These are phyloP conservation scores for Bradypodion ventrale DNA, from an alignment of 2,797 vertebrate species.

Conservation along the genomic window DNA sequence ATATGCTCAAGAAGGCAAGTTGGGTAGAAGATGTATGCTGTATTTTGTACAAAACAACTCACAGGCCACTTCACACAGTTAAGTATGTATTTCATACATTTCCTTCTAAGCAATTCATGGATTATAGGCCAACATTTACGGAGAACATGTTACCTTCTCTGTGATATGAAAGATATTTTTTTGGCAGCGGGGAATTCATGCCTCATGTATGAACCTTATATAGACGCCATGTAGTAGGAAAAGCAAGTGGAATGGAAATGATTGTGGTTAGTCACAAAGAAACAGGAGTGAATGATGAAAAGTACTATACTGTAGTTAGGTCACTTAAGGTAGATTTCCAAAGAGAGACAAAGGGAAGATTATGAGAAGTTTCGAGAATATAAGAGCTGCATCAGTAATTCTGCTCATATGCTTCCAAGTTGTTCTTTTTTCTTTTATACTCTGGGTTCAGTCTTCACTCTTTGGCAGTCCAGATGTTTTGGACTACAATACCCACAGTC, in stretches of 20 bases:
- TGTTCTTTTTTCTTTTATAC: neutral
- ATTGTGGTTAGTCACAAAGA: neutral
- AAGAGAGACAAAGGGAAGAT: neutral
- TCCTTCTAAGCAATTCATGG: neutral
- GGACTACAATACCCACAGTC: too few species aligned
- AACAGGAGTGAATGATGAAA: neutral
- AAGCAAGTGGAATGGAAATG: neutral
- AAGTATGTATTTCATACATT: neutral
- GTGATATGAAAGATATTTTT: neutral
- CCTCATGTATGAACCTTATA: neutral
- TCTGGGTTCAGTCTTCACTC: too few species aligned
- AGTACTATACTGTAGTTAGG: too few species aligned
- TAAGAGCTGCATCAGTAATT: neutral
- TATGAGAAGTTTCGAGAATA: neutral
- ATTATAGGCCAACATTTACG: neutral
- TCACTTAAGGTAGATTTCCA: neutral
- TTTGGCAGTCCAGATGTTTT: too few species aligned
- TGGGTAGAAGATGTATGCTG: neutral
- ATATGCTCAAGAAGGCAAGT: neutral
- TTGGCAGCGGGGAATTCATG: neutral
- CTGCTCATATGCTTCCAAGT: neutral
- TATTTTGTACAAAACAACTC: neutral
- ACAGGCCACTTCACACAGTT: neutral
- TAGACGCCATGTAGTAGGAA: neutral
- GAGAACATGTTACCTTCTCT: neutral